These are phyloP conservation scores for Eumaeus atala DNA, from an alignment of 1,140 invertebrate genomes.

Conservation along the genomic window DNA sequence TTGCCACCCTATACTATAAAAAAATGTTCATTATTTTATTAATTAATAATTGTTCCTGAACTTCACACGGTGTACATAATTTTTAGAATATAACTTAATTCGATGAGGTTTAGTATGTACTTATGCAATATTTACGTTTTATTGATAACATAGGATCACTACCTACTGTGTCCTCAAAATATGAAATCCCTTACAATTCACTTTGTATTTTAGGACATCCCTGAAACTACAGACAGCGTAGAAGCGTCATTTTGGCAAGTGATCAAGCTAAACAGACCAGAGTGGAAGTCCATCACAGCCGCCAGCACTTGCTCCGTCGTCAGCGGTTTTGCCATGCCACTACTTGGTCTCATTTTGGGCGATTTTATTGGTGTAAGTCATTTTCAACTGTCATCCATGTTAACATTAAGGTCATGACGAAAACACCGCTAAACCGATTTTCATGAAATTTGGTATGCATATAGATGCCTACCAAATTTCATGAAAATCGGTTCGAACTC, in stretches of 20 bases:
- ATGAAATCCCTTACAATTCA: neutral
- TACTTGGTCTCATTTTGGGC: conserved; percentile 86
- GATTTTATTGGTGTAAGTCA: conserved; percentile 80
- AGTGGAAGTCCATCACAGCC: conserved; percentile 82
- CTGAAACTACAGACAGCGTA: conserved; percentile 28
- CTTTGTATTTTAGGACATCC: conserved; percentile 6
- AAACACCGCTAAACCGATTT: neutral
- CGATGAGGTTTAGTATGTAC: no score
- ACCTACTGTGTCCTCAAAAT: no score
- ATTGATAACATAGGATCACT: no score
- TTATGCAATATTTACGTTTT: no score
- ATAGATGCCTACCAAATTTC: no score
- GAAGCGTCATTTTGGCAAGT: conserved; percentile 71
- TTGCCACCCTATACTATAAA: no score
- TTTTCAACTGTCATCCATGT: conserved; percentile 13
- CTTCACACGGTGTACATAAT: no score
- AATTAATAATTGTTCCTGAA: no score
- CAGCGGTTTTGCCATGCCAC: conserved; percentile 83
- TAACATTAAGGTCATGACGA: neutral
- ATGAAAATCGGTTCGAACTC: no score
- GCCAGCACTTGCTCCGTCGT: conserved; percentile 81
- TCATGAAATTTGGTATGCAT: conserved; percentile 5
- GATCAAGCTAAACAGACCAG: conserved; percentile 80
- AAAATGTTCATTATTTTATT: no score
- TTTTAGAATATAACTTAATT: no score